Conservation (phyloP, 2,113 vertebrate genomes). For the Catharus fuscescens region DNA sequence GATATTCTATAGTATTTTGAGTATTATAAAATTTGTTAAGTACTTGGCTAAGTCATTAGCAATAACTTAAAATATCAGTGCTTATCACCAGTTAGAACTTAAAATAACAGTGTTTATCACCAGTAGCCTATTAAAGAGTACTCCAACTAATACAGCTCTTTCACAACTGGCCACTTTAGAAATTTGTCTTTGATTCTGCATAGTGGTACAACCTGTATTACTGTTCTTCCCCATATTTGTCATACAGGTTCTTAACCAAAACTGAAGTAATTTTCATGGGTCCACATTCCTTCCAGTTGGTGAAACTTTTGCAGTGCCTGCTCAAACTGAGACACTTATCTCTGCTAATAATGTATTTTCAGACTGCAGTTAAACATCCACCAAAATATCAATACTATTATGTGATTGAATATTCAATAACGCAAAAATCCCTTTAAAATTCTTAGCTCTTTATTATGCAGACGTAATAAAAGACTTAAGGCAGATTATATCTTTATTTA, state of each 20-base stretch:
- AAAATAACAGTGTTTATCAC: not conserved
- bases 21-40: not conserved
- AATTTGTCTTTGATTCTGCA: not conserved
- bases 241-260: not conserved
- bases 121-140: not conserved
- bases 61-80: not conserved
- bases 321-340: not conserved
- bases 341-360: not conserved
- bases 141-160: not conserved
- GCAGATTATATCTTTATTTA: not conserved
- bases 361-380: not conserved
- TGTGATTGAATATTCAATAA: not conserved
- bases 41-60: not conserved
- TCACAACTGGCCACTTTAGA: not conserved
- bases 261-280: not conserved
- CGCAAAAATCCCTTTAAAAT: not conserved
- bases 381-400: not conserved
- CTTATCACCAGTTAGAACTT: not conserved
- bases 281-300: not conserved
- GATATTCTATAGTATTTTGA: not conserved
- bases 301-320: not conserved
- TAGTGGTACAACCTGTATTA: not conserved
- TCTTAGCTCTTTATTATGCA: not conserved
- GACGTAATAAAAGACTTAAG: constrained; percentile 18
- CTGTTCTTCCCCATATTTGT: not conserved